Evolutionary conservation across 2,113 vertebrate genomes (phyloP), one percentile per base, ranked within the genome.

Genomic region (Pseudorasbora parva): DNA sequence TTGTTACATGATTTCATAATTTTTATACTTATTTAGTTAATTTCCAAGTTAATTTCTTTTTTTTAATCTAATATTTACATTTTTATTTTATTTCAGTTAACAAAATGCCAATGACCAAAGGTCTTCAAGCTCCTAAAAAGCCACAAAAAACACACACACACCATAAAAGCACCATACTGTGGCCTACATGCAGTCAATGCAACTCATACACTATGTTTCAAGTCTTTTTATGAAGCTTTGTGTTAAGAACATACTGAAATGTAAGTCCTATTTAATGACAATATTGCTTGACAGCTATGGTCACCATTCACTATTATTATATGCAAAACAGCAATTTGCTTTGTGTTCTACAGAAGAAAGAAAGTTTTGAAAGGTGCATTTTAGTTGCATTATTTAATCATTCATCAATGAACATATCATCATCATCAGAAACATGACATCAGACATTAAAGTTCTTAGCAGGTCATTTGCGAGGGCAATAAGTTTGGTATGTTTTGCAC

Each of bases 401-500:
- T 71, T 45, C 68, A 45, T 45, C 21, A 71, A 45, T 71, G 33
- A 69, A 69, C 21, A 69, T 41, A 69, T 69, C 1, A 71, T 5
- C 17, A 54, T 69, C 1, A 71, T 11, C 17, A 54, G 21, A n/a
- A 72, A 72, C 8, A 47, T 68, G 75, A 86, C 88, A 86, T 90
- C 83, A 83, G 86, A 87, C 60, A 27, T 54, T 84, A 86, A 91
- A 86, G 86, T 88, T 90, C 89, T 88, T 88, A 88, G 88, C 78
- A 85, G 37, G 85, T 87, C 56, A 60, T 85, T 66, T 90, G 90
- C 87, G 84, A 89, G 89, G 87, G 89, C 91, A 92, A 92, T 93
- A 91, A 92, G 89, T 90, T 81, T 62, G 84, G 89, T 87, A 87
- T 91, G 91, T 91, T 91, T 91, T 76, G 78, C 68, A 43, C 85